Percentiles rank a stretch among this genome's conserved stretches.
These are phyloP conservation scores for Chiridota heheva DNA, from an alignment of 35 echinoderm and acorn worm genomes.

Conservation along the genomic window DNA sequence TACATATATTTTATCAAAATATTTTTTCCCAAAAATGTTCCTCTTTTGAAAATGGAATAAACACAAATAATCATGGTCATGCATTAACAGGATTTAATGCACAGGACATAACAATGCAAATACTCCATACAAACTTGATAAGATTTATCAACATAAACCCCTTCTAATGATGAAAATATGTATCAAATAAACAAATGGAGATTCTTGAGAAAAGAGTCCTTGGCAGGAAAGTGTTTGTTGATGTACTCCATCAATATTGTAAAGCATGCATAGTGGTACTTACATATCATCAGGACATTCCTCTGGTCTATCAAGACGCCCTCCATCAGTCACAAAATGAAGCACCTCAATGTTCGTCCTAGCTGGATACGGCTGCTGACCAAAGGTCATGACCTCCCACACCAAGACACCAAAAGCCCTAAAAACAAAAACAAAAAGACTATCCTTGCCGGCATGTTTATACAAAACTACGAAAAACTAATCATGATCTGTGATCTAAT, in stretches of 20 bases:
- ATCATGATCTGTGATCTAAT: too few species aligned
- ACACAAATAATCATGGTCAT: too few species aligned
- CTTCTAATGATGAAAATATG: neutral
- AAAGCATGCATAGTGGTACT: constrained; percentile 16
- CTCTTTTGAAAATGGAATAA: too few species aligned
- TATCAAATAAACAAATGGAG: neutral
- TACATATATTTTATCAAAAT: too few species aligned
- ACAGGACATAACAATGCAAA: too few species aligned
- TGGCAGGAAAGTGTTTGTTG: neutral
- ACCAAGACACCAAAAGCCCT: constrained; percentile 91
- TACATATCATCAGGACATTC: constrained; percentile 95
- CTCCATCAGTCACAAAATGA: constrained; percentile 84
- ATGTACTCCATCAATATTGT: neutral
- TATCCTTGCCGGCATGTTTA: too few species aligned
- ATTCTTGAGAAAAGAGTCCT: neutral
- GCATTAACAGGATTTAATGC: too few species aligned
- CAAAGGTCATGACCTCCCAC: constrained; percentile 89
- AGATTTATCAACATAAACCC: neutral
- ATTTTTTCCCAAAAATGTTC: too few species aligned
- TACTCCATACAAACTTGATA: too few species aligned
- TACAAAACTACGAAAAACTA: too few species aligned
- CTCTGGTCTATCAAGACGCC: constrained; percentile 69
- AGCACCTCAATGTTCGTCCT: constrained; percentile 89
- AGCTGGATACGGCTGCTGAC: constrained; percentile 96
- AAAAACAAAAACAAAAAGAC: neutral